Evolutionary conservation across 2,888 invertebrate species (phyloP), one percentile per base, ranked within the genome.

Genomic region (Zonitis immaculata): DNA sequence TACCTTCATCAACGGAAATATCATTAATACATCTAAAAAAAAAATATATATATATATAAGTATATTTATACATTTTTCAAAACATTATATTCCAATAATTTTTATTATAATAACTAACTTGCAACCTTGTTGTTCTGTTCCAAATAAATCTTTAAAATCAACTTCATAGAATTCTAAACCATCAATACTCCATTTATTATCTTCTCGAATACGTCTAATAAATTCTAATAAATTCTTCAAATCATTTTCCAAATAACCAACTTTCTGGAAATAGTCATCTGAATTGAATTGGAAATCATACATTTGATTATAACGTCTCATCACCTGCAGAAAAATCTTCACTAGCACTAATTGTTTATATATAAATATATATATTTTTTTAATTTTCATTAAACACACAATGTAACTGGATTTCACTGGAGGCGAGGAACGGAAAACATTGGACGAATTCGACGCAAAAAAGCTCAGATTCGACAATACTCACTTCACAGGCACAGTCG

Each of bases 131-230:
- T 32, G 30, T 25, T 61, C 44, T 26, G 30, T 42, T 27, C 67
- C 70, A 46, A 72, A 63, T 20, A 80, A 62, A 49, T 80, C 76
- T 32, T 68, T 61, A 25, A 69, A 61, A 0, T 71, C 68, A 22
- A 81, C 57, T 0, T 77, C 77, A 59, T 77, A 76, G 68, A 81
- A 78, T 12, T 66, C 61, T 8, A 80, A 60, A 1, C 73, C 76
- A 16, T 74, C 67, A 2, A 71, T 59, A 56, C 69, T 73, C 78
- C 78, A 80, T 5, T 52, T 58, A 4, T 72, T 66, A 2, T 71
- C 70, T 16, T 76, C 73, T 47, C 75, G 71, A 2, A 73, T 72
- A 35, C 77, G 70, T 59, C 75, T 76, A 39, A 81, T 71, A 27
- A 80, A 70, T 55, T 78, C 77, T 6, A 80, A 60, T 12, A 81